Percentiles rank a stretch among this genome's conserved stretches.
Evolutionary conservation across 64 coral and sea anemone species (phyloP).

Genomic region (Trachythela sp.): DNA sequence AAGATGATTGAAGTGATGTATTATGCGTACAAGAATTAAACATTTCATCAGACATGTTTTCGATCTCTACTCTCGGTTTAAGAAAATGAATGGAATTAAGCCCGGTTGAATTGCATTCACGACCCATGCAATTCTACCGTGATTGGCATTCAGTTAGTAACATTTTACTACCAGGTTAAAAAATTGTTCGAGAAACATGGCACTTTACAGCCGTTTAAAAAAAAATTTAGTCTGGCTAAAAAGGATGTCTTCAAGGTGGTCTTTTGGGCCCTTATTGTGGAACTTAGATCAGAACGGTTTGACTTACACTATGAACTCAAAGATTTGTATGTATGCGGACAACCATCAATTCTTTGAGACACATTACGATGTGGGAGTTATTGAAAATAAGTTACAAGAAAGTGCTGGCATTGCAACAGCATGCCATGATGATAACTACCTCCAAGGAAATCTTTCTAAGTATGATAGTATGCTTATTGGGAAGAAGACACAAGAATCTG

Average conservation of each 20-base stretch:
- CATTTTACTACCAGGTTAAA: too few species aligned
- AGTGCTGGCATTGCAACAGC: slow-evolving; percentile 18
- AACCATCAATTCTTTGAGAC: slow-evolving; percentile 34
- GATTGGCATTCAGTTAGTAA: too few species aligned
- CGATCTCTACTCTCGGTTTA: too few species aligned
- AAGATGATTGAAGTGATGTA: too few species aligned
- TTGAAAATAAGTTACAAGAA: slow-evolving; percentile 29
- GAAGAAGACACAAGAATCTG: neutral
- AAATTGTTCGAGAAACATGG: too few species aligned
- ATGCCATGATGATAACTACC: slow-evolving; percentile 21
- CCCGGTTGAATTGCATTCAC: too few species aligned
- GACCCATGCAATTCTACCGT: too few species aligned
- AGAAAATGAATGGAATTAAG: too few species aligned
- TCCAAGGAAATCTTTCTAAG: slow-evolving; percentile 34
- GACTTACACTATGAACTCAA: slow-evolving; percentile 31
- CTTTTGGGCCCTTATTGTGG: neutral
- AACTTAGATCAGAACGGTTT: slow-evolving; percentile 24
- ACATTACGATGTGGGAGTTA: slow-evolving; percentile 43
- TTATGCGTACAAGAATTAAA: too few species aligned
- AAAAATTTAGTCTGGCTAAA: too few species aligned
- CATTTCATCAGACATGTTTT: too few species aligned
- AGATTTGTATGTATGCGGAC: slow-evolving; percentile 26
- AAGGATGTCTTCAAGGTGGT: neutral
- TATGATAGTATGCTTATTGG: slow-evolving; percentile 37
- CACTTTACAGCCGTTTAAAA: too few species aligned